Conservation (phyloP, 2,797 vertebrate species). For the Bradypodion ventrale region DNA sequence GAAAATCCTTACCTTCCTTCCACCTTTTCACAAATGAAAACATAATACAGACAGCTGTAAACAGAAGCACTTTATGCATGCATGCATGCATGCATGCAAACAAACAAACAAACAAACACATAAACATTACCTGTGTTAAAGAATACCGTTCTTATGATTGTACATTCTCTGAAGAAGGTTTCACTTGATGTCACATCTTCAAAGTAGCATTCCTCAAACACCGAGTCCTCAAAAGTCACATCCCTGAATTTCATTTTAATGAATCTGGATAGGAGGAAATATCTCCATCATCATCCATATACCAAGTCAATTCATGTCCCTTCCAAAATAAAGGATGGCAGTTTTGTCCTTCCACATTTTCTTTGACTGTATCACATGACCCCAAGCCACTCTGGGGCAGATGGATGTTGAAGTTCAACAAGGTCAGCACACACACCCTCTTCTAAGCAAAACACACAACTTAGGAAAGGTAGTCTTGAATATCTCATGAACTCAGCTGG, state of each 20-base stretch:
- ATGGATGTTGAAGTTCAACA: too few species aligned
- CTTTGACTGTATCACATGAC: neutral
- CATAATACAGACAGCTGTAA: neutral
- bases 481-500: too few species aligned
- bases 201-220: conserved; percentile 95
- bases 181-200: conserved; percentile 91
- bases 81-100: too few species aligned
- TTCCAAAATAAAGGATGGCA: neutral
- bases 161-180: conserved; percentile 96
- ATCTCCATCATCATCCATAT: neutral
- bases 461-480: neutral
- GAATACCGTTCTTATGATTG: conserved; percentile 88
- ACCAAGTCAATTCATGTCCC: neutral
- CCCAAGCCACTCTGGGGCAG: neutral
- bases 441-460: neutral
- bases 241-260: conserved; percentile 91
- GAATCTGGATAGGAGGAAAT: conserved; percentile 80
- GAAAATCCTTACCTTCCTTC: neutral
- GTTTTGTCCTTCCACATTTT: neutral
- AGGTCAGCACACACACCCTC: too few species aligned
- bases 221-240: conserved; percentile 90
- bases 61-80: neutral
- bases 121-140: conserved; percentile 87
- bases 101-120: too few species aligned
- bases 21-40: neutral